phyloP scores from a whole-genome alignment of 1,140 invertebrate species.

The Copidosoma floridanum region DNA sequence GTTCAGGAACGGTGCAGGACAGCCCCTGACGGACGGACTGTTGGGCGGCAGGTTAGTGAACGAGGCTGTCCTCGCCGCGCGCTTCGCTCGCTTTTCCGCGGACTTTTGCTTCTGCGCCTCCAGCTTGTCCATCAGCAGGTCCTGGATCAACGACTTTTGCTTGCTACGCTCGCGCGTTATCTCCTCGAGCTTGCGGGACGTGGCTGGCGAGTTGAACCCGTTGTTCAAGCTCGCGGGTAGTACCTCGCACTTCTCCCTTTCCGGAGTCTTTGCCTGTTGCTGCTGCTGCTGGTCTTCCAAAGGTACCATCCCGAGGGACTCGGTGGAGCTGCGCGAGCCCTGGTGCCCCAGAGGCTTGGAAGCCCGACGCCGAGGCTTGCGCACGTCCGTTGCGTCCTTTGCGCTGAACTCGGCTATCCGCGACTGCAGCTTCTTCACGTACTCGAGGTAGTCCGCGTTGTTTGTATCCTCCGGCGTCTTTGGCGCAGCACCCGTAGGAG shows the following conservation, averaged over 20 bases:
- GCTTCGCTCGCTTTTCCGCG: conserved; percentile 60
- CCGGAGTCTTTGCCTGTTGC: conserved; percentile 38
- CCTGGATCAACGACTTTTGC: conserved; percentile 71
- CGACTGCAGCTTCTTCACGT: conserved; percentile 67
- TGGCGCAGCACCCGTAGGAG: too few relatives aligned
- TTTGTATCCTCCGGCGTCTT: conserved; percentile 39
- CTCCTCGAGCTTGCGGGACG: conserved; percentile 63
- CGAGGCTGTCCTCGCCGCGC: conserved; percentile 49
- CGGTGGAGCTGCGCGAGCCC: conserved; percentile 37
- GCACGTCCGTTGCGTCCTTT: conserved; percentile 68
- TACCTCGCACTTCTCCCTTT: conserved; percentile 17
- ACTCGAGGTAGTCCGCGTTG: conserved; percentile 63
- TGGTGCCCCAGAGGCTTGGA: conserved; percentile 47
- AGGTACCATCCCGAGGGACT: conserved; percentile 54
- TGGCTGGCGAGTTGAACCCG: conserved; percentile 52
- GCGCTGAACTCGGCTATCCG: conserved; percentile 70
- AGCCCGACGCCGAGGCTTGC: conserved; percentile 64
- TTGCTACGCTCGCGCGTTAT: conserved; percentile 66
- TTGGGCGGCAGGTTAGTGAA: conserved; percentile 30
- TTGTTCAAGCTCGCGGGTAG: conserved; percentile 32
- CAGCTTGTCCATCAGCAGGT: conserved; percentile 76
- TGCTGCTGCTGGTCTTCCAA: too few relatives aligned
- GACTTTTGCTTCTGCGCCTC: conserved; percentile 67
- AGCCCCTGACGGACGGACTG: conserved; percentile 10
- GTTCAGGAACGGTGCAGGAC: background rate